Evolutionary conservation across 2,113 vertebrate genomes (phyloP).

Genomic region (Cinclus cinclus): DNA sequence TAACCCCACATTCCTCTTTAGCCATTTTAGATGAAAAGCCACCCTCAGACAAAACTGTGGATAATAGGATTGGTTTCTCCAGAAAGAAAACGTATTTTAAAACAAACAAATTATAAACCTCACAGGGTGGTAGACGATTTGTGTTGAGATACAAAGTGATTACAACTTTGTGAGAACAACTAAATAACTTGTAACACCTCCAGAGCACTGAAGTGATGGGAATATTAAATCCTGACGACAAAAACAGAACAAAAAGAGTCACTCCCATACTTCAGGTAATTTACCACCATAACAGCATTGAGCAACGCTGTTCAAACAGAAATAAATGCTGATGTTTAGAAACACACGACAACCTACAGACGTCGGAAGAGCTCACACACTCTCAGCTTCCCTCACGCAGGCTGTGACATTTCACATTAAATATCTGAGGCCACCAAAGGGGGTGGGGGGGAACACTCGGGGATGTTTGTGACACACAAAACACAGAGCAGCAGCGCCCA

Average conservation of each 20-base stretch:
- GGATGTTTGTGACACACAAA: background rate
- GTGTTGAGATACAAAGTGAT: background rate
- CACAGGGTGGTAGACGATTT: background rate
- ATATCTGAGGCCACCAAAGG: background rate
- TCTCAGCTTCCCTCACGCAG: background rate
- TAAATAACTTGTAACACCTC: background rate
- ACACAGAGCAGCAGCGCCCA: background rate
- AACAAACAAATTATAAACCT: background rate
- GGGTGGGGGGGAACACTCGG: fast-evolving
- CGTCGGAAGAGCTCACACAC: background rate
- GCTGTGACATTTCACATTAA: background rate
- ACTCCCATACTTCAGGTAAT: background rate
- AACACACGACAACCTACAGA: fast-evolving
- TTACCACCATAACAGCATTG: background rate
- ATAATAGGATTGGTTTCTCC: background rate
- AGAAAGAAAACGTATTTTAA: background rate
- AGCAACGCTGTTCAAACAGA: background rate
- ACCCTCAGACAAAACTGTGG: background rate
- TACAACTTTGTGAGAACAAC: background rate
- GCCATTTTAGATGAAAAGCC: background rate
- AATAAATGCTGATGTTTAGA: background rate
- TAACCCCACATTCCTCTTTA: background rate
- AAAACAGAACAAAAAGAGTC: background rate
- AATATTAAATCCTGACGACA: background rate
- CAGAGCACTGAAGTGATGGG: background rate